Evolutionary conservation across 2,797 vertebrate genomes (phyloP).

Genomic region (Percopsis omiscomaycus): DNA sequence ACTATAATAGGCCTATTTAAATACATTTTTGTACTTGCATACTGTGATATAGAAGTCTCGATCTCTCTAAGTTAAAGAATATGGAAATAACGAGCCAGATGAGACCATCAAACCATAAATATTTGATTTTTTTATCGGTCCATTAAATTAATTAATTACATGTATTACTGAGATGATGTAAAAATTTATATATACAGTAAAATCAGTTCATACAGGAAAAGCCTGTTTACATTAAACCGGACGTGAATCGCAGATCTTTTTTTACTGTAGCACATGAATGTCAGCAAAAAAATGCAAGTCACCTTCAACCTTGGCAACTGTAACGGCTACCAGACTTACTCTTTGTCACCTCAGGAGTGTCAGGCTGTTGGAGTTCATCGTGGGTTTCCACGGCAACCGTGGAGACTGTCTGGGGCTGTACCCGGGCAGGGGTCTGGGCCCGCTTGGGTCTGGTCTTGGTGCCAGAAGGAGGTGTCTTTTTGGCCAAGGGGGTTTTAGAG

Average conservation of each 20-base stretch:
- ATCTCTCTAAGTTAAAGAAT: neutral
- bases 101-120: neutral
- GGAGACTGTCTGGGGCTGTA: conserved; percentile 65
- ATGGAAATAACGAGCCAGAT: neutral
- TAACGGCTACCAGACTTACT: conserved; percentile 60
- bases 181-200: neutral
- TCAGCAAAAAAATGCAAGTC: conserved; percentile 35
- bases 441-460: conserved; percentile 81
- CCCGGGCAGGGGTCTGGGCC: conserved; percentile 74
- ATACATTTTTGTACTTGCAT: too few species aligned
- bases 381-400: conserved; percentile 67
- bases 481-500: conserved; percentile 62
- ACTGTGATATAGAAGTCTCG: neutral
- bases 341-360: conserved; percentile 67
- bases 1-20: too few species aligned
- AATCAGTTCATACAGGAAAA: neutral
- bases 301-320: conserved; percentile 30
- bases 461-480: conserved; percentile 74
- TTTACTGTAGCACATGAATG: neutral
- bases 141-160: conserved; percentile 5
- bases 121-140: neutral
- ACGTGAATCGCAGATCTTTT: neutral
- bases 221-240: neutral
- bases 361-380: conserved; percentile 42
- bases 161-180: neutral